These are phyloP conservation scores for Hippocampus barbouri DNA, from an alignment of 2,113 vertebrate genomes.

Conservation along the genomic window DNA sequence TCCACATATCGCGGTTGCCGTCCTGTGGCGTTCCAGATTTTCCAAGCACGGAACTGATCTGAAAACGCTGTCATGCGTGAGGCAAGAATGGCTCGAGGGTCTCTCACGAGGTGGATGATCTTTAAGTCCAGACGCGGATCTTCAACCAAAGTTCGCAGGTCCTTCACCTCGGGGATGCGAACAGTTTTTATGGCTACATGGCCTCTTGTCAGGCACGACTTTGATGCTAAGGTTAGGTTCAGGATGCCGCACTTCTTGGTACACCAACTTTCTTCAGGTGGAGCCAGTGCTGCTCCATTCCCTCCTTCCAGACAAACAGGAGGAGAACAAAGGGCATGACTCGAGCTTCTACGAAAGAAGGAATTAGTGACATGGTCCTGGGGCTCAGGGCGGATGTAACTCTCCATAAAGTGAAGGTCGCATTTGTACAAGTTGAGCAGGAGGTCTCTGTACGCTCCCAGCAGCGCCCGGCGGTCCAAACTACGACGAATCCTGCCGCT, in stretches of 20 bases:
- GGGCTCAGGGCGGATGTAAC: constrained; percentile 72
- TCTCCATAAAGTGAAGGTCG: constrained; percentile 74
- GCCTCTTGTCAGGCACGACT: constrained; percentile 62
- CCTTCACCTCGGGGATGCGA: constrained; percentile 71
- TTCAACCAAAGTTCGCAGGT: constrained; percentile 72
- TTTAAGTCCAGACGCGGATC: constrained; percentile 77
- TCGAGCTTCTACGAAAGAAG: constrained; percentile 74
- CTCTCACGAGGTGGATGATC: constrained; percentile 80
- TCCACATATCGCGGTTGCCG: constrained; percentile 72
- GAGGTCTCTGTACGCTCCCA: constrained; percentile 76
- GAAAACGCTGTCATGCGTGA: constrained; percentile 75
- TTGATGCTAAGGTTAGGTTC: constrained; percentile 73
- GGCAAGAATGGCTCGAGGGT: constrained; percentile 76
- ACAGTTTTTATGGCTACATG: constrained; percentile 76
- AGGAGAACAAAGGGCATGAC: constrained; percentile 74
- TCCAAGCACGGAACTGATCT: constrained; percentile 72
- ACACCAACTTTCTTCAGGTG: constrained; percentile 68
- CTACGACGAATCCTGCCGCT: constrained; percentile 59
- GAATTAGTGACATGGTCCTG: constrained; percentile 70
- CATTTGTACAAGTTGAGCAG: constrained; percentile 77
- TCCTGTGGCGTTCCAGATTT: constrained; percentile 77
- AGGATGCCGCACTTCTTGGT: constrained; percentile 67
- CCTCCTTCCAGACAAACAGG: constrained; percentile 64
- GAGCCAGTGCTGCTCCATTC: neutral
- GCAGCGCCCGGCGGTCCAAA: constrained; percentile 66